Evolutionary conservation across 2,113 vertebrate species (phyloP), one percentile per base, ranked within the genome.

Genomic region (Catharus minimus): DNA sequence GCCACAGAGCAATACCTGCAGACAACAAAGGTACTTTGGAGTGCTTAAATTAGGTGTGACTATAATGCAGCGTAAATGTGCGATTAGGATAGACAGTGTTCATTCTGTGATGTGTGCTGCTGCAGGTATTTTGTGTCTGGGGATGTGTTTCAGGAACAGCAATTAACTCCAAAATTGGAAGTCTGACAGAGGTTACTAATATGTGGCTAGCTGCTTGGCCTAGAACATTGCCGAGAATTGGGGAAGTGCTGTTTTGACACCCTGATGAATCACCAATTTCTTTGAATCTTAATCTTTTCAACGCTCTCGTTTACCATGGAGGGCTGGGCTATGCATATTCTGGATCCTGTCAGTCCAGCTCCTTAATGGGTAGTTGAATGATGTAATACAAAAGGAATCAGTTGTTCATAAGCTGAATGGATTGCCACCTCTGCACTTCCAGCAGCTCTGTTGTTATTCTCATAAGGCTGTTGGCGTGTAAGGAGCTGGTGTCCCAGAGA

Each of bases 341-440:
- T 83, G 91, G 84, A 96, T 92, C 89, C 86, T 94, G 92, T 95
- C 92, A 92, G 92, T 95, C 95, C 95, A 96, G 92, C 92, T 96
- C 75, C 94, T 96, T 97, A 96, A 96, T 96, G 74, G 94, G 81
- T 72, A 92, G 78, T 33, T 94, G 81, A 92, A 66, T 96, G 83
- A 93, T 96, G 88, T 94, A 86, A 95, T 75, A 90, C 86, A 94
- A 93, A 94, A 97, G 74, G 92, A 92, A 96, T 95, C 90, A 52
- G 80, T 83, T 3, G 82, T 95, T 95, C 94, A 87, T 90, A 90
- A 95, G 68, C 88, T 94, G 90, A 93, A 89, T 68, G 91, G 90
- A 93, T 96, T 94, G 91, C 90, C 24, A 24, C 91, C 89, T 94
- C 86, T 93, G 94, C 72, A 55, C 83, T 92, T 91, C 92, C 49